Evolutionary conservation across 2,797 vertebrate genomes (phyloP), one percentile per base, ranked within the genome.

Genomic region (Eleutherodactylus coqui): DNA sequence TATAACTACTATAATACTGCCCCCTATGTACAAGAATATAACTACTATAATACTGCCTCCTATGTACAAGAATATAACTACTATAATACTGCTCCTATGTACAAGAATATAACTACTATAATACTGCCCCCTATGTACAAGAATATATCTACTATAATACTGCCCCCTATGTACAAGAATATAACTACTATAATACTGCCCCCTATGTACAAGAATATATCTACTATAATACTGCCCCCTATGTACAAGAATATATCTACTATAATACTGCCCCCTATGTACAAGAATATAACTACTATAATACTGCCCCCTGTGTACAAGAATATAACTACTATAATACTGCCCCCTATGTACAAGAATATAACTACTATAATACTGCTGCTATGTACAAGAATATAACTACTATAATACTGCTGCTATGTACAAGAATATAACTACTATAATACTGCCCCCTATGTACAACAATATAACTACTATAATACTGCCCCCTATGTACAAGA

Each of bases 271-370:
- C 13, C 53, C 17, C 60, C 60, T 70, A 41, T 72, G 11, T 72
- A n/a, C 64, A 69, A 41, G 34, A 21, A 69, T 69, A 69, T 69
- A 69, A 69, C 34, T 41, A 69, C 64, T 69, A 69, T 69, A 69
- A 69, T 69, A 69, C 36, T 69, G 34, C 64, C 1, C n/a, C 34
- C 64, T 38, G 24, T 69, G 17, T 41, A 41, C 64, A 69, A 38
- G 64, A 69, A 41, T 69, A 69, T 69, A 69, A 38, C 64, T 69
- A 69, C 64, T 69, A 69, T 69, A 69, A 69, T 69, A 69, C 64
- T 69, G 34, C 32, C 24, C 5, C 19, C 34, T 69, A 41, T 69
- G 16, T 69, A 69, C 64, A 69, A 38, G 64, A 69, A 69, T 69
- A 69, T 69, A 69, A 38, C 64, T 69, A 69, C 64, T 69, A 67